Evolutionary conservation across 2,888 invertebrate genomes (phyloP), one percentile per base, ranked within the genome.

Genomic region (Saturnia japonica): DNA sequence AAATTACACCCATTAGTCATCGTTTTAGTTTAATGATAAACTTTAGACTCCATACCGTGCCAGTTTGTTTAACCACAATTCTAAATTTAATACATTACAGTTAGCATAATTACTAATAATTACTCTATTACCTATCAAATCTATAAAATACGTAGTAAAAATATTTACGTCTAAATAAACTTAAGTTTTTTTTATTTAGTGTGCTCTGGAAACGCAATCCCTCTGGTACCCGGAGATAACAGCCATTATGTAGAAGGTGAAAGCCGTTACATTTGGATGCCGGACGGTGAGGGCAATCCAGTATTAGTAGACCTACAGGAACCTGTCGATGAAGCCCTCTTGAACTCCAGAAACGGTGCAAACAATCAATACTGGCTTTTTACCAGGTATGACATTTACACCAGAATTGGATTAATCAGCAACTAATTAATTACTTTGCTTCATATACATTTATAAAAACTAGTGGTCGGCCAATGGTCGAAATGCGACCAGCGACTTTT

Each of bases 251-350:
- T 90, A 7, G 91, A 92, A 75, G 93, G 93, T 0, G 82, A 85
- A 68, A 91, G 91, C 76, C 89, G 88, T 1, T 94, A 90, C 77
- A 84, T 93, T 70, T 93, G 92, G 91, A 91, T 93, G 86, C 88
- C 91, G 1, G 88, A 93, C 78, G 86, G 88, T n/a, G 82, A 90
- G 0, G 91, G 88, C 1, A 78, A 77, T 0, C 88, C 89, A 0
- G 79, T 83, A 0, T 80, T 94, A 1, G 90, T 91, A 8, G 93
- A 94, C 74, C 78, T 93, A 1, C 74, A 85, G 0, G 85, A 80
- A 16, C 85, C 85, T 0, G 83, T 83, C 1, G 80, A 87, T 28
- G 74, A 83, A 14, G 67, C 47, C 0, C 4, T 80, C 0, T 43
- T 83, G 1, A 70, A 67, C 1, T 34, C 78, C n/a, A 88, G 87